A percentile compares a stretch with the other conserved stretches of the same genome.
Evolutionary conservation across 2,888 invertebrate species (phyloP).

Genomic region (Drosophila subquinaria): DNA sequence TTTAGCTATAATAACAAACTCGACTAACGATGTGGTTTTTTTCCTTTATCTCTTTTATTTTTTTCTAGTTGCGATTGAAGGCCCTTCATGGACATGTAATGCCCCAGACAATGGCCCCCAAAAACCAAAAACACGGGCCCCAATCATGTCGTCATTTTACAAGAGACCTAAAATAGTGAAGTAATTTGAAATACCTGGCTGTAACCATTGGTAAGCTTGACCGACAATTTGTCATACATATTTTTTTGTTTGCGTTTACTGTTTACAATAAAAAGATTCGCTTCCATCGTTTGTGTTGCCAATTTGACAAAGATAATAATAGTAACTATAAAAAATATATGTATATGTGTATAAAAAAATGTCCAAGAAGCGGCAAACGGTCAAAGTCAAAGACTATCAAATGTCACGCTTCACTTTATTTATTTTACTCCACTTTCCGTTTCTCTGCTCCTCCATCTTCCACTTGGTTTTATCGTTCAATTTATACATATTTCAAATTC

Average conservation of each 20-base stretch:
- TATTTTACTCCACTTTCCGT: conserved; percentile 1
- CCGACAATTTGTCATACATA: conserved; percentile 22
- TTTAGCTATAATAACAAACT: conserved; percentile 38
- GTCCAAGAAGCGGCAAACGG: conserved; percentile 36
- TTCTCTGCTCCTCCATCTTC: not conserved
- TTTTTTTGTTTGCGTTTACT: conserved; percentile 9
- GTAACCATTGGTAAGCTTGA: conserved; percentile 30
- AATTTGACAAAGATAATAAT: conserved; percentile 41
- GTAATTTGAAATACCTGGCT: conserved; percentile 45
- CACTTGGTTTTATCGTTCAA: not conserved
- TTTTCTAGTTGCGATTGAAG: conserved; percentile 20
- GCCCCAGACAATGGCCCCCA: conserved; percentile 47
- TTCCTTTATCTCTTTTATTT: not conserved
- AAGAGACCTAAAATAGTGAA: conserved; percentile 62
- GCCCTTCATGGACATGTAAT: conserved; percentile 57
- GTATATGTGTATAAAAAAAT: conserved; percentile 1
- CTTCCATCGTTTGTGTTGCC: conserved; percentile 18
- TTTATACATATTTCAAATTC: not conserved
- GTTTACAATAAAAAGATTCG: conserved; percentile 11
- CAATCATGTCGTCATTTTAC: conserved; percentile 44
- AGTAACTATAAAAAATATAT: conserved; percentile 6
- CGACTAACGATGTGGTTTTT: not conserved
- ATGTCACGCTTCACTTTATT: conserved; percentile 25
- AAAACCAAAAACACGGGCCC: conserved; percentile 28
- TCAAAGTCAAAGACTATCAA: conserved; percentile 73